Evolutionary conservation across 1,140 invertebrate genomes (phyloP).

Genomic region (Tetragonula clypearis): DNA sequence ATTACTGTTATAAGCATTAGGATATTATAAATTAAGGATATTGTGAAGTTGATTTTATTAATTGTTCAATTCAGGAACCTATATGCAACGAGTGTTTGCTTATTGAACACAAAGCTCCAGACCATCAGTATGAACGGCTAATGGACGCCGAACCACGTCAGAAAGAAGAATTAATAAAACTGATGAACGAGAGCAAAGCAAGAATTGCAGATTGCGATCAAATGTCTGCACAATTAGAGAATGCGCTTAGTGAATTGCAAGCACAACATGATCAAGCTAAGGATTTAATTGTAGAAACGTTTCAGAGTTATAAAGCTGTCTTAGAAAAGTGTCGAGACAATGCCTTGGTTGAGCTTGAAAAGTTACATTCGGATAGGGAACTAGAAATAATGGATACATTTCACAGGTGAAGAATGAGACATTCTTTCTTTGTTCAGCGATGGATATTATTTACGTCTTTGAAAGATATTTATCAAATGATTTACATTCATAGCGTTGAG

Average conservation of each 20-base stretch:
- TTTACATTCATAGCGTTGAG: slow-evolving; percentile 83
- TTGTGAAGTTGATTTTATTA: slow-evolving; percentile 40
- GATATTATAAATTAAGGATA: not conserved
- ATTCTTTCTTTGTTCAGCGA: not conserved
- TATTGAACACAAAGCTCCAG: slow-evolving; percentile 88
- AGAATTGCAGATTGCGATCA: slow-evolving; percentile 90
- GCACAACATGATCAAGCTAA: slow-evolving; percentile 93
- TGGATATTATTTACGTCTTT: not conserved
- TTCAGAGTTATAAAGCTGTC: slow-evolving; percentile 90
- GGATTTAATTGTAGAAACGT: slow-evolving; percentile 92
- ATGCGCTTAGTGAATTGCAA: slow-evolving; percentile 91
- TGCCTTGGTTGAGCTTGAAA: slow-evolving; percentile 88
- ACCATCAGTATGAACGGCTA: slow-evolving; percentile 90
- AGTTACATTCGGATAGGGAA: slow-evolving; percentile 91
- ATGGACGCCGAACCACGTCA: slow-evolving; percentile 88
- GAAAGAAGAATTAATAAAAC: slow-evolving; percentile 87
- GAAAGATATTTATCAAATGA: not conserved
- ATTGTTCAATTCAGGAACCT: slow-evolving; percentile 79
- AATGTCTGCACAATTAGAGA: slow-evolving; percentile 87
- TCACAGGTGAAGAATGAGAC: slow-evolving; percentile 82
- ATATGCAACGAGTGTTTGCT: slow-evolving; percentile 92
- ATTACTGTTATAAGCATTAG: not conserved
- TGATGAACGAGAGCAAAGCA: slow-evolving; percentile 87
- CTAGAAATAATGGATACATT: slow-evolving; percentile 93
- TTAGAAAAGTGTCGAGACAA: slow-evolving; percentile 90